Evolutionary conservation across 2,113 vertebrate species (phyloP).

Genomic region (Diphyllodes magnificus): DNA sequence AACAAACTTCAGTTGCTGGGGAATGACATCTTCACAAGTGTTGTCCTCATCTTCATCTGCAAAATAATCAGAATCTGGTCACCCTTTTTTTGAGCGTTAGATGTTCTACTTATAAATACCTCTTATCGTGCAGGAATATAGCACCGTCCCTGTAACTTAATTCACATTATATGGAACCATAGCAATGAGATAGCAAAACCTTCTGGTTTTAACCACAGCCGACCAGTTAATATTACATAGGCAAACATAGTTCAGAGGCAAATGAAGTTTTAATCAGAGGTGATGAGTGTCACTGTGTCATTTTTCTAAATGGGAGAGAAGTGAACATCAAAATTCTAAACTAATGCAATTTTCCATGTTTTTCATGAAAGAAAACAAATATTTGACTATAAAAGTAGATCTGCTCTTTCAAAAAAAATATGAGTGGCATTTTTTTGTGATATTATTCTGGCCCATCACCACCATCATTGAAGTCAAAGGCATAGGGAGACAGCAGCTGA

Average conservation of each 20-base stretch:
- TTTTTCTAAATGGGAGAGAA: background rate
- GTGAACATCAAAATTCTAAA: background rate
- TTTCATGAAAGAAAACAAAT: background rate
- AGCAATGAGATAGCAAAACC: background rate
- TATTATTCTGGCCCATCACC: background rate
- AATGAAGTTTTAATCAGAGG: background rate
- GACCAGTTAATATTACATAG: background rate
- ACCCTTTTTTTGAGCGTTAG: background rate
- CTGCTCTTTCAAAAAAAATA: background rate
- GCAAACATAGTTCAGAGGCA: background rate
- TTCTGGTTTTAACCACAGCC: background rate
- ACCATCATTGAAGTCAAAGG: background rate
- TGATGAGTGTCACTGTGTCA: background rate
- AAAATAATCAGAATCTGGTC: background rate
- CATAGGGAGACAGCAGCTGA: background rate
- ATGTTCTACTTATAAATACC: background rate
- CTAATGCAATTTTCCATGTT: background rate
- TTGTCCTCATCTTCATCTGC: background rate
- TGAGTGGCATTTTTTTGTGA: background rate
- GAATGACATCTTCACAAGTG: background rate
- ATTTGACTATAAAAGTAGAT: background rate
- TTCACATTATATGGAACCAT: background rate
- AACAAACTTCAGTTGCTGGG: background rate
- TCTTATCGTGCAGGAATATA: background rate
- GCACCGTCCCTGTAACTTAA: background rate